These are phyloP conservation scores for Zosterops borbonicus DNA, from an alignment of 2,113 vertebrate genomes.

Conservation along the genomic window DNA sequence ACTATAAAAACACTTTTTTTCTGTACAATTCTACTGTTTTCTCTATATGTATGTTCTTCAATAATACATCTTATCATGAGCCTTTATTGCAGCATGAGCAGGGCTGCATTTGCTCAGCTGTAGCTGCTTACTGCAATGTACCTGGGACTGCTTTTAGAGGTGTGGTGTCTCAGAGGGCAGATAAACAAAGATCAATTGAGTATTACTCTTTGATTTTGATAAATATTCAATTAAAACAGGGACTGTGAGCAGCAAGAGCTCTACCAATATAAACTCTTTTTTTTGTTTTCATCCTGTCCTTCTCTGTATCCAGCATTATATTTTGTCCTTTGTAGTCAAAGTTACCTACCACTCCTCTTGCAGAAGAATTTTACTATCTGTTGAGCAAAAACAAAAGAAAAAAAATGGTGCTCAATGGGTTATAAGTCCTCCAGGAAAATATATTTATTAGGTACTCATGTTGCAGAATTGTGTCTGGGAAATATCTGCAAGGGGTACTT, in stretches of 20 bases:
- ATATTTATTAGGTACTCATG: constrained; percentile 4
- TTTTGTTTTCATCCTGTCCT: not conserved
- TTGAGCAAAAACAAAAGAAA: not conserved
- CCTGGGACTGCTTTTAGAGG: not conserved
- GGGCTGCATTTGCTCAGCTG: not conserved
- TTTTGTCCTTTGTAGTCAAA: constrained; percentile 2
- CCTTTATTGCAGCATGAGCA: not conserved
- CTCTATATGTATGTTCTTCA: not conserved
- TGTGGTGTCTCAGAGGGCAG: not conserved
- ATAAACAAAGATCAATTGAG: not conserved
- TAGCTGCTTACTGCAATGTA: not conserved
- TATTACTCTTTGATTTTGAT: not conserved
- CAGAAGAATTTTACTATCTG: not conserved
- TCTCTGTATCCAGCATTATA: not conserved
- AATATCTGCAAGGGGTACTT: constrained; percentile 1
- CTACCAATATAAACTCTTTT: not conserved
- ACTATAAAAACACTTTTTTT: not conserved
- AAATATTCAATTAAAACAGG: not conserved
- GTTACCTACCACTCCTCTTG: not conserved
- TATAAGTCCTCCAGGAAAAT: constrained; percentile 2
- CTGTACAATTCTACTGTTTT: not conserved
- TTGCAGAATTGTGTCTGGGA: not conserved
- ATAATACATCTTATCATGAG: not conserved
- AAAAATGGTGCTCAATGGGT: not conserved
- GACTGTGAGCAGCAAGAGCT: not conserved